Percentiles rank a stretch among this genome's conserved stretches.
Conservation (phyloP, 2,888 invertebrate species). For the Troilus luridus region DNA sequence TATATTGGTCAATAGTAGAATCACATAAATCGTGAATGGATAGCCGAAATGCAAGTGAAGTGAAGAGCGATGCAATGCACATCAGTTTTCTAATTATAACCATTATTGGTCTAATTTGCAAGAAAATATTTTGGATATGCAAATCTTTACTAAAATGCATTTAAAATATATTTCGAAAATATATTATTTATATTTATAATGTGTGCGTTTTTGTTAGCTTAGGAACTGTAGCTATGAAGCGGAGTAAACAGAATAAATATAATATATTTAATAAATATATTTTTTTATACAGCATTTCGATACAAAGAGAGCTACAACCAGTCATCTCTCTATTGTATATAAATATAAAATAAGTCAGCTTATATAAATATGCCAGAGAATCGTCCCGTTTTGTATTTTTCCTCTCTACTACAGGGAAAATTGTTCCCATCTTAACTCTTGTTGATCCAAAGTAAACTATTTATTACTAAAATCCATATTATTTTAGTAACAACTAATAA, state of each 20-base stretch:
- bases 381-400: neutral
- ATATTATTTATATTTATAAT: neutral
- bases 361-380: neutral
- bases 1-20: too few species aligned
- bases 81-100: too few species aligned
- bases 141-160: neutral
- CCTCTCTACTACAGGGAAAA: neutral
- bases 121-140: neutral
- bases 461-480: too few species aligned
- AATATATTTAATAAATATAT: neutral
- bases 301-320: neutral
- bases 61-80: too few species aligned
- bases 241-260: neutral
- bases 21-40: too few species aligned
- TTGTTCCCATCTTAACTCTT: neutral
- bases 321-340: neutral
- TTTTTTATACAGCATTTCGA: neutral
- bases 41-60: too few species aligned
- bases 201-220: neutral
- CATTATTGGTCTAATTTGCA: neutral
- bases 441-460: neutral
- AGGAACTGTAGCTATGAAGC: neutral
- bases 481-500: too few species aligned
- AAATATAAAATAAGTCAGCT: constrained; percentile 12
- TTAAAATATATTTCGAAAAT: neutral